Evolutionary conservation across 2,113 vertebrate species (phyloP).

Genomic region (Etheostoma spectabile): DNA sequence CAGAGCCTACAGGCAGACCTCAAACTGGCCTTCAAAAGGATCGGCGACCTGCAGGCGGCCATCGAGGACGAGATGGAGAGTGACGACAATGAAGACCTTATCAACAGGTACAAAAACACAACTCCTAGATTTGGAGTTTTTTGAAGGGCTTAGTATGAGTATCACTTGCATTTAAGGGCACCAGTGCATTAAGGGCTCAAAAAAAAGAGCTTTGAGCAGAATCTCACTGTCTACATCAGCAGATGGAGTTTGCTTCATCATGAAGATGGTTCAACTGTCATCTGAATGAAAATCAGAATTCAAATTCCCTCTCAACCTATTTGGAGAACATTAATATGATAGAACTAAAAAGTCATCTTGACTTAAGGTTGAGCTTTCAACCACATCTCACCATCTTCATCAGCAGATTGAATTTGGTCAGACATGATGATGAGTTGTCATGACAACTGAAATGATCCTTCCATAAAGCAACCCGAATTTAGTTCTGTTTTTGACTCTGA

Average conservation of each 20-base stretch:
- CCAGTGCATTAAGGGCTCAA: too few relatives aligned
- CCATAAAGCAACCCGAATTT: not conserved
- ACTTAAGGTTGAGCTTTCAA: not conserved
- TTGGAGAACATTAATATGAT: not conserved
- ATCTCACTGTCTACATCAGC: not conserved
- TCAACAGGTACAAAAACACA: constrained; percentile 89
- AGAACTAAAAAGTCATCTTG: not conserved
- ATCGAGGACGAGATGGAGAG: constrained; percentile 99
- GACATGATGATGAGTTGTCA: too few relatives aligned
- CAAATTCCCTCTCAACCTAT: not conserved
- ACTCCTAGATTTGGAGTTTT: not conserved
- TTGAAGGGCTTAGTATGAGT: not conserved
- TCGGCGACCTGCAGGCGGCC: constrained; percentile 96
- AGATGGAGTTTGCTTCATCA: not conserved
- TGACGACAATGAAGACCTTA: constrained; percentile 96
- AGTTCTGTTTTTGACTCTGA: not conserved
- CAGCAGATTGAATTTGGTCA: not conserved
- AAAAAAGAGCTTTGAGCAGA: not conserved
- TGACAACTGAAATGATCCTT: not conserved
- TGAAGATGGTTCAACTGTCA: not conserved
- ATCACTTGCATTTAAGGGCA: too few relatives aligned
- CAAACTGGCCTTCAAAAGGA: constrained; percentile 98
- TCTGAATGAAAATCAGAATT: not conserved
- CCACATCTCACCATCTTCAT: not conserved
- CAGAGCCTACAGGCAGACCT: constrained; percentile 98